Evolutionary conservation across 2,113 vertebrate species (phyloP).

Genomic region (Eudorcas thomsonii): DNA sequence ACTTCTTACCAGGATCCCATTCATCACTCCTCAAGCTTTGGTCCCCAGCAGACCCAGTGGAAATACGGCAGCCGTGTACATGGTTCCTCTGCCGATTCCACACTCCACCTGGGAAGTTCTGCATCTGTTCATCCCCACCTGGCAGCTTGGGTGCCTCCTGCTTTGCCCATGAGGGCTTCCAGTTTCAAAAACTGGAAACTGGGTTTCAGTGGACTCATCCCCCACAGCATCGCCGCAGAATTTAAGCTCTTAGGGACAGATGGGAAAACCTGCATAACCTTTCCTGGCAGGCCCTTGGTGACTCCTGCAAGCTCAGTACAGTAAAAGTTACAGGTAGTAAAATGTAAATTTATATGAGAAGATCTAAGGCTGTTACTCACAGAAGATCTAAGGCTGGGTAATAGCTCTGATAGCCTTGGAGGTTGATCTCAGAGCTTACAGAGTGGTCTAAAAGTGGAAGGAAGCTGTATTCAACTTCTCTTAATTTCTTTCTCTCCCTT

Average conservation of each 20-base stretch:
- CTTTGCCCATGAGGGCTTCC: neutral
- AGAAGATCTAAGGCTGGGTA: neutral
- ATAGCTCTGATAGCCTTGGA: neutral
- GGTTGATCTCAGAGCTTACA: neutral
- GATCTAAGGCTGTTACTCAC: neutral
- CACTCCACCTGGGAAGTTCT: neutral
- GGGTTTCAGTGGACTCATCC: neutral
- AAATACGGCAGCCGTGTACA: neutral
- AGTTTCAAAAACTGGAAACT: neutral
- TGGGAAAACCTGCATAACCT: neutral
- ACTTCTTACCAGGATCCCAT: neutral
- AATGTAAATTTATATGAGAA: slow-evolving; percentile 18
- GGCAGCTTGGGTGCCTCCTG: neutral
- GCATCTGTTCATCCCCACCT: neutral
- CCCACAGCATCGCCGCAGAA: neutral
- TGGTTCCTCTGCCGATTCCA: neutral
- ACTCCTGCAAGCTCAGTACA: neutral
- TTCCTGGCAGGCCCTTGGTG: neutral
- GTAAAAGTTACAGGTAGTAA: neutral
- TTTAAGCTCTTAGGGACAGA: neutral
- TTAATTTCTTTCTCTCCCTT: neutral
- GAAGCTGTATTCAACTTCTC: neutral
- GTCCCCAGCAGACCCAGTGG: neutral
- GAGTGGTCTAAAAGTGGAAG: neutral
- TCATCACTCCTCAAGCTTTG: neutral